Evolutionary conservation across 1,140 invertebrate species (phyloP), one percentile per base, ranked within the genome.

Genomic region (Drosophila pruinosa): DNA sequence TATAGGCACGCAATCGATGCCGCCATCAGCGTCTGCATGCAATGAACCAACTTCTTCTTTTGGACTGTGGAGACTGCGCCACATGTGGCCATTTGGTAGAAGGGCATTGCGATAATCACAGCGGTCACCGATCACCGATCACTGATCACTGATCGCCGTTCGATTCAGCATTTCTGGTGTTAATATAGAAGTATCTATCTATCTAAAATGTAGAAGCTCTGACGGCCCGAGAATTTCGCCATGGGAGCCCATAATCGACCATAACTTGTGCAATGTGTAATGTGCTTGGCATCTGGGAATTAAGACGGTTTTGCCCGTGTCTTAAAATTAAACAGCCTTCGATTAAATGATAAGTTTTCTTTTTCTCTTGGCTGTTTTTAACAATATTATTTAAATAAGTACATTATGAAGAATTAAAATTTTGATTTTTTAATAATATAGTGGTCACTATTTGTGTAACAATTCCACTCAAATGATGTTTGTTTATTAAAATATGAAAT

Each of bases 1-100:
- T 34, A 64, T 71, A 50, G 48, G 68, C 68, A 71, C 68, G 68
- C 68, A 71, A 71, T 71, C 68, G 59, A 24, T 26, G 61, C 61
- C 61, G 61, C 61, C 62, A 56, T 71, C 59, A 39, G 34, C 67
- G 28, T 19, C 61, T 52, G 41, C 68, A 71, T 52, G 68, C 61
- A 56, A 65, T 56, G 67, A 63, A 64, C 67, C 14, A 41, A 24
- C 24, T 4, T 54, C 15, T 10, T 4, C 45, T 22, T 3, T 17
- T n/a, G 17, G 8, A 10, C 17, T 31, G 26, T 50, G 12, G 34
- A 48, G 39, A 10, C n/a, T 56, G 67, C 67, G 31, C 67, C 59
- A 56, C 68, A 71, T 71, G 68, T 57, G 68, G 68, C 68, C 41
- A 50, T 39, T 28, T 56, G 19, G 59, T n/a, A 36, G 65, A 52